Percentiles rank a stretch among this genome's conserved stretches.
Evolutionary conservation across 1,140 invertebrate species (phyloP).

Genomic region (Coenobita brevimanus): DNA sequence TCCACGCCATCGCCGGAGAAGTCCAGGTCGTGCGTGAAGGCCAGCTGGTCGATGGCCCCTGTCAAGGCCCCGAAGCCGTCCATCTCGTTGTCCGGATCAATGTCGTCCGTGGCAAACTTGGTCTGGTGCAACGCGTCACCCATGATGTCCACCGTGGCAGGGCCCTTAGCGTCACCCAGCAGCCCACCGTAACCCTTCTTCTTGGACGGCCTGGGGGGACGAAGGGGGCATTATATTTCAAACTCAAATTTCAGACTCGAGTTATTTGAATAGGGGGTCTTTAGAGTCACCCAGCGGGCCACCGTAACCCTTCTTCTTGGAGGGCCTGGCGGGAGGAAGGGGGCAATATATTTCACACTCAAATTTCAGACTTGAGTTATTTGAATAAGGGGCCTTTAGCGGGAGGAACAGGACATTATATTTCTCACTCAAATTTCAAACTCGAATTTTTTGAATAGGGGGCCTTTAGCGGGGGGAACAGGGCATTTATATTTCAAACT

Average conservation of each 20-base stretch:
- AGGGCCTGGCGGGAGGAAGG: not conserved
- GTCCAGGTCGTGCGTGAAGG: slow-evolving; percentile 83
- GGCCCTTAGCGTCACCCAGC: slow-evolving; percentile 21
- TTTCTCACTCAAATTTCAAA: slow-evolving; percentile 39
- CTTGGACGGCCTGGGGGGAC: slow-evolving; percentile 27
- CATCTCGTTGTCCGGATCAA: slow-evolving; percentile 44
- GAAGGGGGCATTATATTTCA: no score
- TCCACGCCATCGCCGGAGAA: slow-evolving; percentile 72
- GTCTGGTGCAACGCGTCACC: slow-evolving; percentile 44
- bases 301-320: slow-evolving; percentile 62
- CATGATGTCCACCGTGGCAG: slow-evolving; percentile 54
- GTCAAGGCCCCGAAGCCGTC: slow-evolving; percentile 77
- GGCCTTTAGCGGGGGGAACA: slow-evolving; percentile 28
- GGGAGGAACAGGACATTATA: slow-evolving; percentile 45
- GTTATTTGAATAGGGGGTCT: not conserved
- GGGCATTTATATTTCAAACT: slow-evolving; percentile 57
- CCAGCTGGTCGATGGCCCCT: slow-evolving; percentile 87
- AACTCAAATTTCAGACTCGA: not conserved
- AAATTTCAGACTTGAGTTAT: not conserved
- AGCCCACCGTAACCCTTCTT: slow-evolving; percentile 64
- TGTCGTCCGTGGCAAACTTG: slow-evolving; percentile 42
- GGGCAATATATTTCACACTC: no score
- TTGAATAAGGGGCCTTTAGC: not conserved
- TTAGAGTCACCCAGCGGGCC: slow-evolving; percentile 42
- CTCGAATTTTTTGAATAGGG: not conserved